Base-by-base conservation (phyloP, 2,888 invertebrate species). In the Allolobophora icterica region DNA sequence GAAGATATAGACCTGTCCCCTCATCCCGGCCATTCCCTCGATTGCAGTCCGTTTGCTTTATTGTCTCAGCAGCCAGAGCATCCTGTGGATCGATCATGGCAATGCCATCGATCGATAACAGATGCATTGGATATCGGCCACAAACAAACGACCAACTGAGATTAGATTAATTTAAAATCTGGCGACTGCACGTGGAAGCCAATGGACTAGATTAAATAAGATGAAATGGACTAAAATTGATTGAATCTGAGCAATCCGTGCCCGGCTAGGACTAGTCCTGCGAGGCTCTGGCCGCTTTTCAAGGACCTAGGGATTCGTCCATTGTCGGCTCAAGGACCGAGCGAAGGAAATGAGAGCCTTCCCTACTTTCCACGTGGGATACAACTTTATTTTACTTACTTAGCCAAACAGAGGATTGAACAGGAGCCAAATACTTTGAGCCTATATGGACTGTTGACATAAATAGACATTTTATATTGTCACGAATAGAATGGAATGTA, bases 21-120 rank as follows among this genome's bases (percentile, higher is more conserved):
- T 30, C 30, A 13, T 17, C 15, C 17, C 71, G 2, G 8, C n/a
- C n/a, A 71, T n/a, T 71, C 11, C n/a, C 30, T 71, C 71, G 71
- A 71, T 71, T 71, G 71, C 71, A 71, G 71, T n/a, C 11, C 30
- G 71, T 13, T 71, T n/a, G 71, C 30, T 71, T 71, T 52, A 52
- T 52, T 71, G 71, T 71, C 71, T 71, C 71, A 71, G 71, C 19
- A n/a, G 71, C 30, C 17, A 71, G 71, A n/a, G 71, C 71, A 71
- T 71, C 71, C 71, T 71, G 30, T 71, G 71, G 71, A 30, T 58
- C 58, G 71, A 71, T 71, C 71, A 71, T 71, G 8, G 71, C 71
- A n/a, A n/a, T 71, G 71, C 71, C n/a, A n/a, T 71, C 71, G 71
- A 71, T 71, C 71, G 71, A 71, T 71, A 71, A 71, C 71, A 71